Conservation (phyloP, 2,888 invertebrate species). For the Glyphotaelius pellucidus region DNA sequence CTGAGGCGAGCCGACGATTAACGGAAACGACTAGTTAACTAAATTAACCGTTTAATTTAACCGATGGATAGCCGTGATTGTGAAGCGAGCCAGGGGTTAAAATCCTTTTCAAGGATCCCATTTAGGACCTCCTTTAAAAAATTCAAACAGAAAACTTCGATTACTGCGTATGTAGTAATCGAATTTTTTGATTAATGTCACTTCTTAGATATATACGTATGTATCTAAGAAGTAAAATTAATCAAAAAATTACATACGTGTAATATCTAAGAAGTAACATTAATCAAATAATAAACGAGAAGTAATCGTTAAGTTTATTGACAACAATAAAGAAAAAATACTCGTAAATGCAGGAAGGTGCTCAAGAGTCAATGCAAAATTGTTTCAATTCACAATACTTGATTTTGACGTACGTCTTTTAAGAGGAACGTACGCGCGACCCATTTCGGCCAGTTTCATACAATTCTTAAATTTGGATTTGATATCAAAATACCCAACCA, state of each 20-base stretch:
- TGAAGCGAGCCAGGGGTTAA: constrained; percentile 67
- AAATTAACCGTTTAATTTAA: constrained; percentile 78
- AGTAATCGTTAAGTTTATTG: not conserved
- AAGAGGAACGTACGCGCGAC: too few relatives aligned
- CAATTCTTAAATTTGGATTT: too few relatives aligned
- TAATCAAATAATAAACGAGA: not conserved
- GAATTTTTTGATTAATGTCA: too few relatives aligned
- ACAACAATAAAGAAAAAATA: not conserved
- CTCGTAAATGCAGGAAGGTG: not conserved
- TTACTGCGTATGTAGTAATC: too few relatives aligned
- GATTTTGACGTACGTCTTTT: too few relatives aligned
- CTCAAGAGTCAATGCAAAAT: not conserved
- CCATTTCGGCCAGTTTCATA: too few relatives aligned
- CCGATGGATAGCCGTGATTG: constrained; percentile 80
- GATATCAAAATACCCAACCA: too few relatives aligned
- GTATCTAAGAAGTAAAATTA: too few relatives aligned
- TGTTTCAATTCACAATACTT: not conserved
- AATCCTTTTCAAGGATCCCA: not conserved
- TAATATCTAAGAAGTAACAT: not conserved
- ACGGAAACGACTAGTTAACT: constrained; percentile 80
- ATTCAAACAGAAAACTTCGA: not conserved
- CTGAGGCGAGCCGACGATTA: constrained; percentile 75
- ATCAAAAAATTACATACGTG: not conserved
- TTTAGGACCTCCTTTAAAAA: not conserved
- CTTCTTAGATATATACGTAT: too few relatives aligned